These are phyloP conservation scores for Pachydiplax longipennis DNA, from an alignment of 2,888 invertebrate genomes.

Conservation along the genomic window DNA sequence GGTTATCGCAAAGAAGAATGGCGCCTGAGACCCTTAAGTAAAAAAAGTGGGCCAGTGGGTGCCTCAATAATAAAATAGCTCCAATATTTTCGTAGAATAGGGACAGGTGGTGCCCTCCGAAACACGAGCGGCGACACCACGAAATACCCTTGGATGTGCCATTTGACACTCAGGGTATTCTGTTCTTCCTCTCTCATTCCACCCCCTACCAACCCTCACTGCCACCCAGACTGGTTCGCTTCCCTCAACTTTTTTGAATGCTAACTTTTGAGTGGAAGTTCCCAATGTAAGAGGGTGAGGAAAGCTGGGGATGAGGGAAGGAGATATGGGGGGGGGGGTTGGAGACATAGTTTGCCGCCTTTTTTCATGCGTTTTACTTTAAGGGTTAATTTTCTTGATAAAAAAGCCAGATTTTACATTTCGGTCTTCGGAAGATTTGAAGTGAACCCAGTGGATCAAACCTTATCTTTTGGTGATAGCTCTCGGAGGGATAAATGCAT, in stretches of 20 bases:
- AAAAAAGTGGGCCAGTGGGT: too few relatives aligned
- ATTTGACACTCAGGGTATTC: conserved; percentile 35
- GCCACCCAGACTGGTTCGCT: not conserved
- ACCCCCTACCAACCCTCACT: not conserved
- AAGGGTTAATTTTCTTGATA: too few relatives aligned
- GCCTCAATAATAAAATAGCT: too few relatives aligned
- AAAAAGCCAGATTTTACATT: too few relatives aligned
- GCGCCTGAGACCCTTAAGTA: too few relatives aligned
- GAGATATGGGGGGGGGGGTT: not conserved
- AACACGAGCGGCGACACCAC: conserved; percentile 26
- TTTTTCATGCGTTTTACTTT: too few relatives aligned
- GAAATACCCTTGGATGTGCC: not conserved
- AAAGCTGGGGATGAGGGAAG: not conserved
- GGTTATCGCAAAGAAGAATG: too few relatives aligned
- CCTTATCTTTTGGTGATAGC: too few relatives aligned
- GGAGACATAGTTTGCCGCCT: too few relatives aligned
- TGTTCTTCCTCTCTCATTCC: not conserved
- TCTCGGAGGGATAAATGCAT: too few relatives aligned
- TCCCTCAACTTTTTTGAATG: not conserved
- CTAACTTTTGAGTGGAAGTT: not conserved
- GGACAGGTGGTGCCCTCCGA: conserved; percentile 31
- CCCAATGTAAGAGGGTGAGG: not conserved
- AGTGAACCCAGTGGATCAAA: too few relatives aligned
- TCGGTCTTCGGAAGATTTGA: too few relatives aligned
- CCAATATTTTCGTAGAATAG: not conserved